These are phyloP conservation scores for Diceros bicornis DNA, from an alignment of 2,797 vertebrate genomes.

Conservation along the genomic window DNA sequence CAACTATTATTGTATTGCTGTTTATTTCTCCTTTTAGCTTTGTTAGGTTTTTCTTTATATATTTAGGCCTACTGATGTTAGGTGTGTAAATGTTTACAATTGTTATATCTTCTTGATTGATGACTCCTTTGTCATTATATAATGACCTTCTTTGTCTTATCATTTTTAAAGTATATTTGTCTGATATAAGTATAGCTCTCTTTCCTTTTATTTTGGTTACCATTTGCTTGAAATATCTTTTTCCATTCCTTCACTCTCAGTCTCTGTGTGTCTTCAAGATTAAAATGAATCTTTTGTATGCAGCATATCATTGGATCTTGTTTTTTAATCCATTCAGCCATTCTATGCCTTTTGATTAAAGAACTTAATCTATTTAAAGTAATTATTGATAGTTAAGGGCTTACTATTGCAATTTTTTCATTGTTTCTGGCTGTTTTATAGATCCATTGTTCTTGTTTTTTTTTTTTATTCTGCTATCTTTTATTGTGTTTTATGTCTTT, in stretches of 20 bases:
- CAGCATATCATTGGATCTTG: neutral
- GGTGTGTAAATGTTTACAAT: neutral
- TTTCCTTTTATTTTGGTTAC: neutral
- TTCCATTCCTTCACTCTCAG: neutral
- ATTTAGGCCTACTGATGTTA: neutral
- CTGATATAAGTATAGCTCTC: neutral
- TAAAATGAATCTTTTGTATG: neutral
- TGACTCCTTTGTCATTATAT: neutral
- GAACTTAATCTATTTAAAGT: neutral
- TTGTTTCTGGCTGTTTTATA: neutral
- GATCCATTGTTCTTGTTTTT: neutral
- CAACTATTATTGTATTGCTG: neutral
- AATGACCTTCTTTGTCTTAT: neutral
- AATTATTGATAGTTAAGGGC: neutral
- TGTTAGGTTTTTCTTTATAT: neutral
- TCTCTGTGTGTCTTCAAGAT: neutral
- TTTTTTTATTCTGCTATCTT: neutral
- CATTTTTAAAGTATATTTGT: neutral
- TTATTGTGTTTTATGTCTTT: neutral
- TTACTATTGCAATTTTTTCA: neutral
- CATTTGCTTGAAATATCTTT: neutral
- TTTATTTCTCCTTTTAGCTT: neutral
- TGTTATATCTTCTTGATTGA: neutral
- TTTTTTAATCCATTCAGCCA: neutral
- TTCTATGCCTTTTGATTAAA: neutral